These are phyloP conservation scores for Hypercompe scribonia DNA, from an alignment of 2,888 invertebrate species.

Conservation along the genomic window DNA sequence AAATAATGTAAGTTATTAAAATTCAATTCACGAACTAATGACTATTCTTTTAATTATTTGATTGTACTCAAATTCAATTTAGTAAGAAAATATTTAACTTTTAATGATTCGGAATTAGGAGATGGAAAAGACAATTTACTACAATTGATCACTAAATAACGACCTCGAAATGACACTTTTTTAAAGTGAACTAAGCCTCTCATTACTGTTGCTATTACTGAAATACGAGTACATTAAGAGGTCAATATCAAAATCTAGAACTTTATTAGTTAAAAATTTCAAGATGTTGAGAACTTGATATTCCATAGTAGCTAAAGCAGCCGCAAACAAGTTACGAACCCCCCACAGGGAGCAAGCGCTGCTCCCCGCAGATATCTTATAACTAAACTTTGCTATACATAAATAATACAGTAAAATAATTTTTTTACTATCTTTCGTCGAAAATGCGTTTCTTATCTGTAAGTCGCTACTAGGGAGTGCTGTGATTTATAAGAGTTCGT, in stretches of 20 bases:
- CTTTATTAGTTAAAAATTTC: background rate
- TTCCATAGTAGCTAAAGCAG: background rate
- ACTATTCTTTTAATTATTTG: too few relatives aligned
- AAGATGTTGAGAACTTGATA: background rate
- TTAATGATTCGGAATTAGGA: too few relatives aligned
- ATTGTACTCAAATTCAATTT: too few relatives aligned
- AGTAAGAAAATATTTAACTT: too few relatives aligned
- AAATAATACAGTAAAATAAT: conserved; percentile 30
- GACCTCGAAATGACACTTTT: background rate
- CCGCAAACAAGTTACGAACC: conserved; percentile 22
- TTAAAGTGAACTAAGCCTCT: background rate
- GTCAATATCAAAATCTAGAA: background rate
- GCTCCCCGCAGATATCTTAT: conserved; percentile 16
- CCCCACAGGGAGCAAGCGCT: conserved; percentile 5
- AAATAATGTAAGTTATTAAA: too few relatives aligned
- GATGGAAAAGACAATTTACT: too few relatives aligned
- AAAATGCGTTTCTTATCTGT: conserved; percentile 36
- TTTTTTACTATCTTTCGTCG: conserved; percentile 29
- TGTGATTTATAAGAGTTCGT: conserved; percentile 15
- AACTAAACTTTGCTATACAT: conserved; percentile 20
- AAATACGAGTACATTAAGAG: background rate
- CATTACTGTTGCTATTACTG: background rate
- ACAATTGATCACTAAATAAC: background rate
- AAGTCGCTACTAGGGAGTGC: conserved; percentile 19
- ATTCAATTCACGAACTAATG: too few relatives aligned